phyloP scores from a whole-genome alignment of 2,797 vertebrate species.

The Holocentrus rufus region DNA sequence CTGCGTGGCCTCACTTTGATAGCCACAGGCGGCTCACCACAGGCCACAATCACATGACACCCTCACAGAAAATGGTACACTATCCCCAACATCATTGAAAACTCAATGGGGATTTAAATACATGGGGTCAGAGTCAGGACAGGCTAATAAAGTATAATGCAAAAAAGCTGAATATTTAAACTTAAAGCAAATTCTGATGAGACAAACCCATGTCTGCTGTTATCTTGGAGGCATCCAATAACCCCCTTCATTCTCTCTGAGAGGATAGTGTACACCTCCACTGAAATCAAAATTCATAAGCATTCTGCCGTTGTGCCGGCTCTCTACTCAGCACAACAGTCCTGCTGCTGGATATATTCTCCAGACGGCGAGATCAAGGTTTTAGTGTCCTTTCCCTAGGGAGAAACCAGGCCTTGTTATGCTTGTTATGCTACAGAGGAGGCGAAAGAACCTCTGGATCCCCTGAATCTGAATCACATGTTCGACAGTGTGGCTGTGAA shows the following conservation, averaged over 20 bases:
- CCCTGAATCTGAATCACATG: slow-evolving; percentile 2
- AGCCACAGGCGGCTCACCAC: no score
- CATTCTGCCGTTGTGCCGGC: background rate
- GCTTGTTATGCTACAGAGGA: slow-evolving; percentile 8
- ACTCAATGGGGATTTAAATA: no score
- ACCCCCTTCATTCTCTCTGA: background rate
- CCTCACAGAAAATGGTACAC: no score
- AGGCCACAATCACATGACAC: no score
- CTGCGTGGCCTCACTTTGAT: no score
- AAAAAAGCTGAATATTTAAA: no score
- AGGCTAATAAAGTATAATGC: no score
- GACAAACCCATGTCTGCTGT: background rate
- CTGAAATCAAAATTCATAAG: slow-evolving; percentile 1
- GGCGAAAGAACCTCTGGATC: background rate
- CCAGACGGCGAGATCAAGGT: slow-evolving; percentile 19
- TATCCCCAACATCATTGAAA: no score
- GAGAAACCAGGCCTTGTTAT: slow-evolving; percentile 12
- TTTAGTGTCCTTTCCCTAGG: slow-evolving; percentile 5
- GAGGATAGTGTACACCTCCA: background rate
- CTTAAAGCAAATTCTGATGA: background rate
- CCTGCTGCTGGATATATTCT: slow-evolving; percentile 1
- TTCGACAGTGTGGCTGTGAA: background rate
- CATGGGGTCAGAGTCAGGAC: no score
- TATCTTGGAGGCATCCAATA: background rate
- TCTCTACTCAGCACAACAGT: background rate